These are phyloP conservation scores for Cichlasoma orientale DNA, from an alignment of 2,797 vertebrate genomes.

Conservation along the genomic window DNA sequence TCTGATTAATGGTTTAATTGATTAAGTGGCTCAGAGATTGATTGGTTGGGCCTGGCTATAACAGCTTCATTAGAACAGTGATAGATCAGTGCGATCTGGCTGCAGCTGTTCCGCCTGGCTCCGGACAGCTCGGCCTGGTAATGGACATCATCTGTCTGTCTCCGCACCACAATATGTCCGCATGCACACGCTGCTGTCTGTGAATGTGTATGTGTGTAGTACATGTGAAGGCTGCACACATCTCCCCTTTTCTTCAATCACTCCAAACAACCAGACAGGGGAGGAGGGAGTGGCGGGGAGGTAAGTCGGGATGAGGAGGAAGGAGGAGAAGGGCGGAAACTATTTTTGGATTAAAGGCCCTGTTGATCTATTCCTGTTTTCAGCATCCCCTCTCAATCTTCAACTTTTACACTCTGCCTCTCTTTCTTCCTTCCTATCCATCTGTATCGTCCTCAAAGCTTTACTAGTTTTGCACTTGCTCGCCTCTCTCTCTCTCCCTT, in stretches of 20 bases:
- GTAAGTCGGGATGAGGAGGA: constrained; percentile 51
- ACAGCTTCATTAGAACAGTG: constrained; percentile 73
- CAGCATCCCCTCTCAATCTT: constrained; percentile 63
- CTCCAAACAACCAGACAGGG: constrained; percentile 50
- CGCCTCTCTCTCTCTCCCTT: constrained; percentile 32
- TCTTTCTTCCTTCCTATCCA: constrained; percentile 50
- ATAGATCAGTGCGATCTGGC: constrained; percentile 71
- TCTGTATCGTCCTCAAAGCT: constrained; percentile 58
- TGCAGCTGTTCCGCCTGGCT: constrained; percentile 70
- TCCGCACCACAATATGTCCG: constrained; percentile 50
- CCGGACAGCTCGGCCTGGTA: constrained; percentile 52
- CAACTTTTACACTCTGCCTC: constrained; percentile 57
- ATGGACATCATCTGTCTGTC: constrained; percentile 72
- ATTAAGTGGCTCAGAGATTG: constrained; percentile 69
- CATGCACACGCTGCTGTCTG: constrained; percentile 5
- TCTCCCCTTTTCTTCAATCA: constrained; percentile 53
- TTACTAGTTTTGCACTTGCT: constrained; percentile 40
- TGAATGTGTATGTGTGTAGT: constrained; percentile 2
- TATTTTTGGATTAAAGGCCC: constrained; percentile 74
- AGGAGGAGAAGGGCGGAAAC: constrained; percentile 52
- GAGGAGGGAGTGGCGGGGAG: constrained; percentile 35
- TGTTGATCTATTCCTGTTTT: constrained; percentile 76
- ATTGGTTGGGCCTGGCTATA: constrained; percentile 63
- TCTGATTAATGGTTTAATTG: constrained; percentile 71
- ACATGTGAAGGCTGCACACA: constrained; percentile 25